Conservation (phyloP, 2,797 vertebrate genomes). For the Anabacerthia variegaticeps region DNA sequence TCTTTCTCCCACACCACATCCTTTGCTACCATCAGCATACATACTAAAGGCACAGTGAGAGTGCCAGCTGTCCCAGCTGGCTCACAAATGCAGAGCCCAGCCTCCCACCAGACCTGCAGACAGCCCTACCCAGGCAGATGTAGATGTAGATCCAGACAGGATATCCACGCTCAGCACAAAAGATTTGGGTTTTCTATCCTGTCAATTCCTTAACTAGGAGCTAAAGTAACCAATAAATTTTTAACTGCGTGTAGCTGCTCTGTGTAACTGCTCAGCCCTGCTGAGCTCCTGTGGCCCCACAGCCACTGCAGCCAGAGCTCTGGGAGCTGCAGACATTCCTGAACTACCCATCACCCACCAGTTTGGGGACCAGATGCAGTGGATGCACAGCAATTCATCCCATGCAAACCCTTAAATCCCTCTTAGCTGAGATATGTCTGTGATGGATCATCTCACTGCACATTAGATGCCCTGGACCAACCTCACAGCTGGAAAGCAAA, state of each 20-base stretch:
- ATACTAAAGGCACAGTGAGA: not conserved
- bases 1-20: not conserved
- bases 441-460: not conserved
- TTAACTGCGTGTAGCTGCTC: not conserved
- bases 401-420: accelerated
- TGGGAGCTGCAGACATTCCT: not conserved
- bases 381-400: not conserved
- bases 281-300: not conserved
- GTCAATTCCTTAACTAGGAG: not conserved
- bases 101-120: not conserved
- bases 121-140: not conserved
- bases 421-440: not conserved
- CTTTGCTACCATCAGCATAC: not conserved
- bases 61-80: not conserved
- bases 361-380: not conserved
- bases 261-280: not conserved
- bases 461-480: not conserved
- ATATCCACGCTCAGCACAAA: not conserved
- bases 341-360: not conserved
- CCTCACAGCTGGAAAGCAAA: not conserved
- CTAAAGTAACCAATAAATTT: not conserved
- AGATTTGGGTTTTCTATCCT: not conserved
- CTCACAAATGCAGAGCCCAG: not conserved
- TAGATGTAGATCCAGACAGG: not conserved
- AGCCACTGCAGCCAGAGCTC: not conserved